Percentiles rank a stretch among this genome's conserved stretches.
Conservation (phyloP, 2,888 invertebrate species). For the Orthonevra nobilis region DNA sequence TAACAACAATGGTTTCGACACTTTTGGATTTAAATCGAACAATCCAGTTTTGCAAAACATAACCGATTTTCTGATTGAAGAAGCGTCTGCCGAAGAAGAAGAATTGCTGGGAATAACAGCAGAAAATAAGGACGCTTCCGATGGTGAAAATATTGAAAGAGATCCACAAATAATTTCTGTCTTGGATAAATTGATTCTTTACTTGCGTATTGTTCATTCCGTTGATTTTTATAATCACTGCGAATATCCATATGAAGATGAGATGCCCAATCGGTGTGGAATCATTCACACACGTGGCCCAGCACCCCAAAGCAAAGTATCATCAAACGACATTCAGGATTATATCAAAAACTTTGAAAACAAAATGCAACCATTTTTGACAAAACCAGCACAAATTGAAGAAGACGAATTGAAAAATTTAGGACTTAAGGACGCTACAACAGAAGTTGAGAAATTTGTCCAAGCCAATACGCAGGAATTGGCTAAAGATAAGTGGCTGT, state of each 20-base stretch:
- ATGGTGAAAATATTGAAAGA: slow-evolving; percentile 84
- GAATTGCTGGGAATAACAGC: slow-evolving; percentile 88
- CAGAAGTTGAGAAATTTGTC: slow-evolving; percentile 93
- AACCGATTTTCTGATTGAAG: slow-evolving; percentile 98
- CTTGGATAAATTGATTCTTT: slow-evolving; percentile 90
- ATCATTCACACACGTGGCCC: slow-evolving; percentile 98
- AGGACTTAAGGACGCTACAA: slow-evolving; percentile 87
- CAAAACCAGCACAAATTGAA: slow-evolving; percentile 86
- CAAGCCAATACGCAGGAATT: slow-evolving; percentile 97
- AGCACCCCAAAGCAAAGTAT: slow-evolving; percentile 89
- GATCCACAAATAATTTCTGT: slow-evolving; percentile 88
- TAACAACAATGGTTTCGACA: slow-evolving; percentile 49
- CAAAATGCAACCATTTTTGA: slow-evolving; percentile 94
- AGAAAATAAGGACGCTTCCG: slow-evolving; percentile 80
- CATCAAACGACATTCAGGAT: slow-evolving; percentile 82
- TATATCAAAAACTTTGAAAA: slow-evolving; percentile 90
- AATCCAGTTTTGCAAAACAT: slow-evolving; percentile 98
- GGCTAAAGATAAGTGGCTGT: slow-evolving; percentile 99
- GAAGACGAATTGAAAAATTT: slow-evolving; percentile 91
- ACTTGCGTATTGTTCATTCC: slow-evolving; percentile 97
- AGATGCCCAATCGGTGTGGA: slow-evolving; percentile 99
- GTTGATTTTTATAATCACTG: slow-evolving; percentile 99
- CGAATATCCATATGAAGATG: slow-evolving; percentile 99
- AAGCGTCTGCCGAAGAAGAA: slow-evolving; percentile 98
- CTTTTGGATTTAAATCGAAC: slow-evolving; percentile 87